Evolutionary conservation across 2,797 vertebrate species (phyloP), one percentile per base, ranked within the genome.

Genomic region (Hippopotamyrus pictus): DNA sequence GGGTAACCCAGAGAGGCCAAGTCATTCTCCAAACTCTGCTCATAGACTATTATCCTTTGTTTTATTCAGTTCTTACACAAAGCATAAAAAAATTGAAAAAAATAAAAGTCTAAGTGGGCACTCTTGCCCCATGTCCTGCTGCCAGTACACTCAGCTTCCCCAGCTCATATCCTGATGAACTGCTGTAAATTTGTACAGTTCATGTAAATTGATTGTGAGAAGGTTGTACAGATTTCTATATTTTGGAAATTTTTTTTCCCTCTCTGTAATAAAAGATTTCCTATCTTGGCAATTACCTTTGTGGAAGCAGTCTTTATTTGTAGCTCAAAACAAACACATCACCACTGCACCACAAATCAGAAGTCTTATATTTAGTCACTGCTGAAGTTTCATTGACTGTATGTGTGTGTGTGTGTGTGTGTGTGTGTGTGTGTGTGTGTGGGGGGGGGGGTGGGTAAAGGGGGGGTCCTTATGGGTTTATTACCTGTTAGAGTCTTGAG

Each of bases 171-270:
- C 97, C 97, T 98, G 97, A 99, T 99, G 98, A 99, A 99, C 98
- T 99, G 98, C 97, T 99, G 98, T 99, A 99, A 99, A 99, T 99
- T 99, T 99, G 98, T 99, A 99, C 99, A 99, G 98, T 99, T 99
- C 99, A 99, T 99, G 98, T 99, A 99, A 98, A 99, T 99, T 99
- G 98, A 99, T 98, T 98, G 98, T 99, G 97, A 97, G 97, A 98
- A 99, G 99, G 98, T 99, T 99, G 98, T 99, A 99, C 98, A 99
- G 98, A 99, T 99, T 99, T 99, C 98, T 99, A 99, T 99, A 99
- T 99, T 99, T 99, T 99, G 97, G 96, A 99, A 98, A 98, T 96
- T 97, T 95, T 96, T 94, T 98, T 97, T 98, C 11, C 57, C 97
- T 98, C 97, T 98, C 97, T 99, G 98, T 99, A 99, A 99, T 99